A percentile compares a stretch with the other conserved stretches of the same genome.
Conservation (phyloP, 1,140 invertebrate genomes). For the Drosophila melanica region DNA sequence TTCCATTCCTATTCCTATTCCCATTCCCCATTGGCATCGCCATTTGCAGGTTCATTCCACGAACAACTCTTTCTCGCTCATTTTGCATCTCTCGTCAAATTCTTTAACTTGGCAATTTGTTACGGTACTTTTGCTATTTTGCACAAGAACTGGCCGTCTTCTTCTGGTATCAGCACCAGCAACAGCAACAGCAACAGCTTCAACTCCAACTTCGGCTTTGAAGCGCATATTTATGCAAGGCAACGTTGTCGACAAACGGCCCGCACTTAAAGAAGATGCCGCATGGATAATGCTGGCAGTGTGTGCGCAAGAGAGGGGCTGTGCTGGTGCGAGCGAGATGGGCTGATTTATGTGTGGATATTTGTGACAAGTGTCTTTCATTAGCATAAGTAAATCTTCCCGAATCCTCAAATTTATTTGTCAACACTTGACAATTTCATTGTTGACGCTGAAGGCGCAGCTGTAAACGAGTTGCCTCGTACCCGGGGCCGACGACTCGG, state of each 20-base stretch:
- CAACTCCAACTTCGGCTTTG: constrained; percentile 3
- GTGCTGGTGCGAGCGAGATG: not conserved
- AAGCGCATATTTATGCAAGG: constrained; percentile 65
- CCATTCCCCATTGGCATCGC: constrained; percentile 18
- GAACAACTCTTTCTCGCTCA: constrained; percentile 55
- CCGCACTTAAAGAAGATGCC: constrained; percentile 73
- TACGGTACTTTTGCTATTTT: constrained; percentile 71
- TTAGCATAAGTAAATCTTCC: constrained; percentile 82
- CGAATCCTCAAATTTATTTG: constrained; percentile 83
- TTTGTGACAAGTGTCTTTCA: constrained; percentile 82
- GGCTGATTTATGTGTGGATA: constrained; percentile 52
- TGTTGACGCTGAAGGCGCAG: constrained; percentile 70
- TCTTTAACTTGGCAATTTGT: constrained; percentile 75
- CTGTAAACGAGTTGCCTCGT: constrained; percentile 42
- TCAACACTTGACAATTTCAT: constrained; percentile 84
- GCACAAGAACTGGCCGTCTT: constrained; percentile 31
- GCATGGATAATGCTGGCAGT: constrained; percentile 31
- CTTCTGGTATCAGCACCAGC: not conserved
- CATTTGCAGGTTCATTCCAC: constrained; percentile 49
- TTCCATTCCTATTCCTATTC: constrained; percentile 28
- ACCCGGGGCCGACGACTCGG: constrained; percentile 18
- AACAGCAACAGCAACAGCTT: not conserved
- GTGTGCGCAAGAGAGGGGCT: not conserved
- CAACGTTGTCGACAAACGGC: constrained; percentile 58
- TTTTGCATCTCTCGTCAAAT: constrained; percentile 74